Evolutionary conservation across 1,140 invertebrate genomes (phyloP).

Genomic region (Drosophila simulans): DNA sequence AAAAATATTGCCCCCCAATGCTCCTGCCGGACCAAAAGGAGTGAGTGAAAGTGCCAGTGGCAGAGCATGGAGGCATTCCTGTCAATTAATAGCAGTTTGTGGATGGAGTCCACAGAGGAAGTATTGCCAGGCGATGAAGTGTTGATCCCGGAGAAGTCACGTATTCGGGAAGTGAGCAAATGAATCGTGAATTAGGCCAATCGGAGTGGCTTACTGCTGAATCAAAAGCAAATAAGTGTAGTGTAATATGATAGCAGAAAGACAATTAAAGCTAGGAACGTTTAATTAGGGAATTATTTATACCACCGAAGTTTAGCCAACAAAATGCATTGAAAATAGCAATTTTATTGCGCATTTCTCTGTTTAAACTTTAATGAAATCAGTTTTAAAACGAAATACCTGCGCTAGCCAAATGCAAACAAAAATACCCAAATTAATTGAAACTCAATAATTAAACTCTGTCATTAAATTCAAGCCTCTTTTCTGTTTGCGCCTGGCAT

Average conservation of each 20-base stretch:
- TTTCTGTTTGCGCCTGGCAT: not conserved
- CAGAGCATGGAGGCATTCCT: slow-evolving; percentile 8
- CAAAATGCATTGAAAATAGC: not conserved
- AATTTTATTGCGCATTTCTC: not conserved
- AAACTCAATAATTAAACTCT: slow-evolving; percentile 4
- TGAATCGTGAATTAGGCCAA: slow-evolving; percentile 18
- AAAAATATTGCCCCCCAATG: slow-evolving; percentile 14
- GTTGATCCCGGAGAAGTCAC: slow-evolving; percentile 28
- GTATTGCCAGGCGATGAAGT: slow-evolving; percentile 16
- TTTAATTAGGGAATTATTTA: not conserved
- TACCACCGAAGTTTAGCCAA: no score
- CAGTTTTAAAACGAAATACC: not conserved
- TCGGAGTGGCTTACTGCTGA: not conserved
- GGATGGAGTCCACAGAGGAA: slow-evolving; percentile 15
- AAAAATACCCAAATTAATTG: not conserved
- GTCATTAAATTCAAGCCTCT: no score
- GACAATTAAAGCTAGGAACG: not conserved
- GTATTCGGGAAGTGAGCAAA: slow-evolving; percentile 46
- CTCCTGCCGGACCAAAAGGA: not conserved
- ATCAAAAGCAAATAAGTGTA: not conserved
- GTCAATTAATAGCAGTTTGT: slow-evolving; percentile 39
- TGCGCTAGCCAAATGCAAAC: not conserved
- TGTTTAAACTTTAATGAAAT: not conserved
- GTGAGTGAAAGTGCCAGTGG: no score
- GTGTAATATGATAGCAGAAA: not conserved